Base-by-base conservation (phyloP, 1,140 invertebrate genomes). In the Drosophila lacteicornis region DNA sequence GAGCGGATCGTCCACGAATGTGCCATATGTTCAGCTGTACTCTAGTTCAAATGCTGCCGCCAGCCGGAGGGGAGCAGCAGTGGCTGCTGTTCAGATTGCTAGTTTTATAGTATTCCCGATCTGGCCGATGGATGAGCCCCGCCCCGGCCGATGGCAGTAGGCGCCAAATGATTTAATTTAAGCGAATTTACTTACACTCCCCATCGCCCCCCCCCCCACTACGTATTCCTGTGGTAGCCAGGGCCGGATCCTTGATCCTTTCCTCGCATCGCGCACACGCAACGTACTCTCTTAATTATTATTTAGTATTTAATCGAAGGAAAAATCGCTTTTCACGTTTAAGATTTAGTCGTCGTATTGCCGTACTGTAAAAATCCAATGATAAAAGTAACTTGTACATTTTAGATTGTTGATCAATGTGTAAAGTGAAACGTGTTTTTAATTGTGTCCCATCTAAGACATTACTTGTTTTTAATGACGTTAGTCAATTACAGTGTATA, bases 361-460 rank as follows among this genome's bases (percentile, higher is more conserved):
- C 73, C 71, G 71, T 66, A 50, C 51, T 60, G 63, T 78, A 77
- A 77, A 40, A 40, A 63, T 77, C 50, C 56, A 43, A 53, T 60
- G 43, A 62, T 43, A 47, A 67, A 70, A 63, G 33, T 57, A 80
- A 50, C 74, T 58, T 86, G 73, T 68, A 68, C 62, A 62, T 75
- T 85, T 83, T 88, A 81, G 74, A 84, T 88, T 88, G 84, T 88
- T 84, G 84, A 88, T 87, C 84, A 87, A 87, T 87, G 80, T 88
- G 80, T 88, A 88, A 82, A 75, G 40, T 80, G 45, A 65, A 65
- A 71, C 51, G 55, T 87, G 65, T 88, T 87, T 81, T 87, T 70
- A 87, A 68, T 76, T 61, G 22, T 25, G 45, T 60, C 50, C 27
- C 40, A 73, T 83, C 38, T 87, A 77, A 75, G 67, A 46, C 73